Evolutionary conservation across 2,797 vertebrate species (phyloP), one percentile per base, ranked within the genome.

Genomic region (Acridotheres tristis): DNA sequence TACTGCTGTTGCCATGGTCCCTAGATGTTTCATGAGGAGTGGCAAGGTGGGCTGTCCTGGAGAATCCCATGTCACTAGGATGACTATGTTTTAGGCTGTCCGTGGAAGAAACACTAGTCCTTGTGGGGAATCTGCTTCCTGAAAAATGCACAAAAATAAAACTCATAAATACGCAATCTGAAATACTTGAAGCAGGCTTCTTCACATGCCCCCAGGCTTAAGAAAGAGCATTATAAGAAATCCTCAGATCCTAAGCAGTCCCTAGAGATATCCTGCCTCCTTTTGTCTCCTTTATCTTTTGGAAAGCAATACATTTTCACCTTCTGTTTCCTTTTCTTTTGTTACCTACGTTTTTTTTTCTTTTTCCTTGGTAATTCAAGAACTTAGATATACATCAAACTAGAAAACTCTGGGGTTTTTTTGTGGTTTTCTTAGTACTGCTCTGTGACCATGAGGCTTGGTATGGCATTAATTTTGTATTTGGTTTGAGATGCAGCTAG

Each of bases 1-100:
- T n/a, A 45, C 65, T 62, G 27, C 54, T 88, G 20, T 29, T 55
- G 48, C 11, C 32, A 27, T 38, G 50, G 20, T 50, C 43, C 5
- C 1, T 29, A 27, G 0, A 0, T 8, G 8, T 69, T 68, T 45
- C 54, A 29, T 2, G 14, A 29, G 21, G 3, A 30, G 21, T 14
- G 42, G 8, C 29, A 45, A 57, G 32, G 48, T 40, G 54, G 42
- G 14, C 26, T 68, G 14, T 61, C n/a, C 29, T 58, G 32, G 45
- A 47, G 21, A 30, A 69, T 67, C 40, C 29, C 5, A 1, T 36
- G 8, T 36, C 57, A 42, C 25, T 36, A 30, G 48, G 20, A 14
- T 63, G 30, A 34, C 9, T 45, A 16, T 1, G 0, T 15, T 76
- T 80, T 36, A 47, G 18, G 30, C 14, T 22, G 7, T 57, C 10